These are phyloP conservation scores for Tragelaphus eurycerus DNA, from an alignment of 2,797 vertebrate species.

Conservation along the genomic window DNA sequence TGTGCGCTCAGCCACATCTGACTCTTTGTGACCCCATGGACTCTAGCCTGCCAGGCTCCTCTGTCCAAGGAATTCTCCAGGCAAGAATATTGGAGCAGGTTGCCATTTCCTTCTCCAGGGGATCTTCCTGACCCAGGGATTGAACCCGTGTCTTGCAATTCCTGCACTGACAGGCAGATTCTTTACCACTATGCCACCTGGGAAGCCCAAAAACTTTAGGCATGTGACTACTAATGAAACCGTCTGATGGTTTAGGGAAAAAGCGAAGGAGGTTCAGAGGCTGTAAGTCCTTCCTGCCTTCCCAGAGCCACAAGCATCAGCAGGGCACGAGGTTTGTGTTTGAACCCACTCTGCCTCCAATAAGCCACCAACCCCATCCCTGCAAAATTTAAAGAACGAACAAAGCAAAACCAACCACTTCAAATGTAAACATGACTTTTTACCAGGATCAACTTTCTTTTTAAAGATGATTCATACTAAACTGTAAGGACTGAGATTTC, in stretches of 20 bases:
- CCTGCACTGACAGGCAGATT: not conserved
- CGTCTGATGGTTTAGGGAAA: not conserved
- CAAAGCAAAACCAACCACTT: not conserved
- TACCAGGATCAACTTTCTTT: not conserved
- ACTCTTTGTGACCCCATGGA: not conserved
- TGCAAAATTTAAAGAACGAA: too few species aligned
- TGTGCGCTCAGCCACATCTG: not conserved
- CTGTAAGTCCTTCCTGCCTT: not conserved
- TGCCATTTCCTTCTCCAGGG: not conserved
- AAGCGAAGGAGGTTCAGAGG: not conserved
- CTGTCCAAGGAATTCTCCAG: not conserved
- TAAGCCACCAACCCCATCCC: not conserved
- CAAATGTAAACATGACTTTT: not conserved
- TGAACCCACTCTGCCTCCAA: not conserved
- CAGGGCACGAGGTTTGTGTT: not conserved
- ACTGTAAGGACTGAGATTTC: not conserved
- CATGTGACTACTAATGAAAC: not conserved
- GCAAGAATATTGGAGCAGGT: not conserved
- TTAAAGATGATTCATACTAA: not conserved
- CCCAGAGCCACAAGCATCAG: rapidly evolving
- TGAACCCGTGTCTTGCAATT: not conserved
- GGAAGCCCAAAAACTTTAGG: not conserved
- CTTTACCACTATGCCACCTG: not conserved
- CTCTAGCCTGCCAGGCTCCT: not conserved
- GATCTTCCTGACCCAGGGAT: not conserved